Evolutionary conservation across 2,888 invertebrate genomes (phyloP).

Genomic region (Tachystola acroxantha): DNA sequence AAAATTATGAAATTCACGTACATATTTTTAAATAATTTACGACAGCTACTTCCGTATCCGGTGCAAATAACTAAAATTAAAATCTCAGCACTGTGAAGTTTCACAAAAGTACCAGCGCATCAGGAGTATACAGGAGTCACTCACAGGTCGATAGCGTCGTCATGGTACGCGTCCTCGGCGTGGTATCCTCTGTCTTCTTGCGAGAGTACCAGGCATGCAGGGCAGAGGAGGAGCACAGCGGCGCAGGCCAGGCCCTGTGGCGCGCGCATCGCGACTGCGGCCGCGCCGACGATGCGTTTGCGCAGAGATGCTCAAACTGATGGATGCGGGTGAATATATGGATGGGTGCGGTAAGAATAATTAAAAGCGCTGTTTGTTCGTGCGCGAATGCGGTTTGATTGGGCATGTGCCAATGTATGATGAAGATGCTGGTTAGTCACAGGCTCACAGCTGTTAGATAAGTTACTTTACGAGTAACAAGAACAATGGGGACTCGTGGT

Average conservation of each 20-base stretch:
- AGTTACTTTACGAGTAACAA: too few species aligned
- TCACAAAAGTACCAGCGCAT: conserved; percentile 18
- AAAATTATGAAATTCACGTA: too few species aligned
- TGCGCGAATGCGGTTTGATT: too few species aligned
- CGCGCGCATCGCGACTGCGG: conserved; percentile 71
- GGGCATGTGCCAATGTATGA: too few species aligned
- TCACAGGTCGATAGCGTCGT: conserved; percentile 67
- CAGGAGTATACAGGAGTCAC: conserved; percentile 32
- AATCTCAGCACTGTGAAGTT: conserved; percentile 3
- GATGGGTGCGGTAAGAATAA: neutral
- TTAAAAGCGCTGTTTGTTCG: too few species aligned
- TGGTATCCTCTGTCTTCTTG: conserved; percentile 43
- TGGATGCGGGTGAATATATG: neutral
- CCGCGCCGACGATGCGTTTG: conserved; percentile 54
- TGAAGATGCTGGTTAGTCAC: too few species aligned
- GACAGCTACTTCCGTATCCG: neutral
- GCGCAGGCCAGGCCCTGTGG: conserved; percentile 49
- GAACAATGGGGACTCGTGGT: too few species aligned
- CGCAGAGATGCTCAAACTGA: conserved; percentile 13
- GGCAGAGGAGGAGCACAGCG: conserved; percentile 42
- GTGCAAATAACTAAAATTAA: neutral
- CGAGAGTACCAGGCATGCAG: conserved; percentile 54
- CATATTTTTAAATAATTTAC: too few species aligned
- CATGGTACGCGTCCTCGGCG: conserved; percentile 56
- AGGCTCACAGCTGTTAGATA: too few species aligned